Evolutionary conservation across 1,140 invertebrate genomes (phyloP).

Genomic region (Diorhabda sublineata): DNA sequence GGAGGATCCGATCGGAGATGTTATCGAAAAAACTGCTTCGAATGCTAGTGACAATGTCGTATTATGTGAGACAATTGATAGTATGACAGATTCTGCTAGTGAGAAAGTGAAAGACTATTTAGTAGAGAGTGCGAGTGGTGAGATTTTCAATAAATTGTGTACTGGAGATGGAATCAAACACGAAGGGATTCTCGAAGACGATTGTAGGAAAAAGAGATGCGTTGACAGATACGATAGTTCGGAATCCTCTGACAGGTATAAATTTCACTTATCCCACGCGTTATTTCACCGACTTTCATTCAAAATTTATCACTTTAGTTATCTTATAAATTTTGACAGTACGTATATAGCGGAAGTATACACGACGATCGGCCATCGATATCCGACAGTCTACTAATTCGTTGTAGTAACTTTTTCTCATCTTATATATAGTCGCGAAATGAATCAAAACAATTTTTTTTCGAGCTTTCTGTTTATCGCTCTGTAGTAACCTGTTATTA

Average conservation of each 20-base stretch:
- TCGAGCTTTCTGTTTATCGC: too few species aligned
- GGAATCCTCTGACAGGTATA: slow-evolving; percentile 82
- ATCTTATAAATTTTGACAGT: too few species aligned
- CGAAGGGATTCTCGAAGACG: slow-evolving; percentile 47
- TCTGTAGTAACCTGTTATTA: too few species aligned
- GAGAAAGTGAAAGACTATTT: slow-evolving; percentile 38
- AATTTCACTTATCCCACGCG: slow-evolving; percentile 9
- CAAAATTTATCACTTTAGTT: too few species aligned
- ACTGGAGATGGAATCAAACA: slow-evolving; percentile 31
- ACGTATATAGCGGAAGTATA: too few species aligned
- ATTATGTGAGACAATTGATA: slow-evolving; percentile 28
- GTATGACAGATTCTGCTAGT: slow-evolving; percentile 25
- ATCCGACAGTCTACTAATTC: too few species aligned
- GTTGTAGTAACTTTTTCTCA: too few species aligned
- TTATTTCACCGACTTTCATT: too few species aligned
- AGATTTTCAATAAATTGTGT: slow-evolving; percentile 39
- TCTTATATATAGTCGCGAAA: too few species aligned
- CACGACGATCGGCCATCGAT: too few species aligned
- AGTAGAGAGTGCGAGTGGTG: slow-evolving; percentile 38
- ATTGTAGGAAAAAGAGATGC: slow-evolving; percentile 75
- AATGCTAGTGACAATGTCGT: slow-evolving; percentile 33
- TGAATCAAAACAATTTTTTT: too few species aligned
- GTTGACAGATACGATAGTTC: slow-evolving; percentile 84
- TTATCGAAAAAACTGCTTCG: slow-evolving; percentile 39
- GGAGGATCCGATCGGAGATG: slow-evolving; percentile 37